Evolutionary conservation across 92 coral and sea anemone species (phyloP).

Genomic region (Parazoanthus atlanticus): DNA sequence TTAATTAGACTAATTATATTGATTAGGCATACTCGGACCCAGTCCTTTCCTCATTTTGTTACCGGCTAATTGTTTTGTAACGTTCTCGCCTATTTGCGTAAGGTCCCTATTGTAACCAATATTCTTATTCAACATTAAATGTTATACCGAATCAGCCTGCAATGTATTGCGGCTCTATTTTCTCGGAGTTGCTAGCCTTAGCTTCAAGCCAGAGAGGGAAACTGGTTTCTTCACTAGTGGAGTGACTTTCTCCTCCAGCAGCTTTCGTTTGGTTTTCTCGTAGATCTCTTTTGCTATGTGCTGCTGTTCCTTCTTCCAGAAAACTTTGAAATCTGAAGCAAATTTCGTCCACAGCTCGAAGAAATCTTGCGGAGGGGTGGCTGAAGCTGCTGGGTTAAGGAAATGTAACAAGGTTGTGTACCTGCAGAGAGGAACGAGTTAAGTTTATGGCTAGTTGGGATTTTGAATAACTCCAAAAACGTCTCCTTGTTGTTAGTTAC

Average conservation of each 20-base stretch:
- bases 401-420: constrained; percentile 58
- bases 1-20: too few relatives aligned
- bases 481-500: too few relatives aligned
- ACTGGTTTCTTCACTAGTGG: constrained; percentile 77
- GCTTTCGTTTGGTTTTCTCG: constrained; percentile 79
- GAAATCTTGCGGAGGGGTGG: constrained; percentile 79
- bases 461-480: too few relatives aligned
- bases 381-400: constrained; percentile 57
- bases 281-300: constrained; percentile 77
- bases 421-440: constrained; percentile 29
- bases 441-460: neutral
- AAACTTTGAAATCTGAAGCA: constrained; percentile 70
- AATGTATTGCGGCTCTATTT: constrained; percentile 12
- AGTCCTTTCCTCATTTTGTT: too few relatives aligned
- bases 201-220: constrained; percentile 73
- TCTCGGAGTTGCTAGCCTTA: constrained; percentile 74
- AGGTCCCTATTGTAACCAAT: neutral
- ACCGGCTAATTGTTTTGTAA: too few relatives aligned
- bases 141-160: neutral
- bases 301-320: constrained; percentile 90
- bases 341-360: constrained; percentile 81
- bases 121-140: neutral
- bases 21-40: too few relatives aligned
- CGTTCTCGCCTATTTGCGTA: too few relatives aligned
- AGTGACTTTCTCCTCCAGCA: constrained; percentile 72